These are phyloP conservation scores for Alectoris magna DNA, from an alignment of 2,797 vertebrate genomes.

Conservation along the genomic window DNA sequence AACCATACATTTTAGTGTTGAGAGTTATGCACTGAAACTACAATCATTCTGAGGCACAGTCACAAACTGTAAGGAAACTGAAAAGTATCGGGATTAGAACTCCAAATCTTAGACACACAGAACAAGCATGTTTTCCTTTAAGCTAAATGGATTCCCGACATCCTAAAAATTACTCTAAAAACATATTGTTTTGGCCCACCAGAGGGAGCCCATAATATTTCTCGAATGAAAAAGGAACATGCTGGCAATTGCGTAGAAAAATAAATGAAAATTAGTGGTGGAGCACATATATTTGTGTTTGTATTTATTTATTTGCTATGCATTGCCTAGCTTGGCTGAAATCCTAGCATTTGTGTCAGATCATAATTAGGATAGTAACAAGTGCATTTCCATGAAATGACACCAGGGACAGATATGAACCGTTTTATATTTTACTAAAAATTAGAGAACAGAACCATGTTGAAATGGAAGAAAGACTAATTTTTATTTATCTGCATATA, in stretches of 20 bases:
- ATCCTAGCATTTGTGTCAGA: not conserved
- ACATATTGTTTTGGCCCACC: conserved; percentile 61
- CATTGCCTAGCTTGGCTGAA: not conserved
- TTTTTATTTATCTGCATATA: not conserved
- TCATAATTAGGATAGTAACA: not conserved
- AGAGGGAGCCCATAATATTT: conserved; percentile 74
- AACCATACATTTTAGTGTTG: not conserved
- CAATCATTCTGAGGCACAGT: not conserved
- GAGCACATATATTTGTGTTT: fast-evolving
- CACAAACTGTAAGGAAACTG: not conserved
- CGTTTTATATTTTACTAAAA: not conserved
- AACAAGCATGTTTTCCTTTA: not conserved
- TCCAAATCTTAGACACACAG: not conserved
- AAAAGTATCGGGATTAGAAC: not conserved
- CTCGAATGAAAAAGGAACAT: not conserved
- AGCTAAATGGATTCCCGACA: not conserved
- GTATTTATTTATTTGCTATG: not conserved
- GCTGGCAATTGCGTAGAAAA: not conserved
- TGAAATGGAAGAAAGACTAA: not conserved
- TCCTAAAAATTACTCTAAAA: not conserved
- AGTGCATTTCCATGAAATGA: conserved; percentile 3
- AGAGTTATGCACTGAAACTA: not conserved
- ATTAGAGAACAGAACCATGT: not conserved
- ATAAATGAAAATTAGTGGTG: not conserved
- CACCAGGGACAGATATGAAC: not conserved